phyloP scores from a whole-genome alignment of 2,113 vertebrate genomes.

The Platycercus adscitus region DNA sequence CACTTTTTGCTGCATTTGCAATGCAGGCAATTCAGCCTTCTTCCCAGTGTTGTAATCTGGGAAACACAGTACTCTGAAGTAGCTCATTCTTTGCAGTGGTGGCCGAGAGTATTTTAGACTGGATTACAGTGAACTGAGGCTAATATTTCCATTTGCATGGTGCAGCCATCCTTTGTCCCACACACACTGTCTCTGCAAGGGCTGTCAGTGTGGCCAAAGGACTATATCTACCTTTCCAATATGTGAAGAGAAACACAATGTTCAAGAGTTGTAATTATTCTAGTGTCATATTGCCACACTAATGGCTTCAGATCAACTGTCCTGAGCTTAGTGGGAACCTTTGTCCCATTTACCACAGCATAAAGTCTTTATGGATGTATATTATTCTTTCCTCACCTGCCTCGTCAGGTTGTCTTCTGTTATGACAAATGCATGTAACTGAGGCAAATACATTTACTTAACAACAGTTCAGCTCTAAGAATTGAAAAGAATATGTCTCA shows the following conservation, averaged over 20 bases:
- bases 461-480: not conserved
- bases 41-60: not conserved
- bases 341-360: not conserved
- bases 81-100: not conserved
- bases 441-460: not conserved
- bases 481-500: not conserved
- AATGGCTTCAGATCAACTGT: not conserved
- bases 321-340: not conserved
- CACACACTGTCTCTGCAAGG: not conserved
- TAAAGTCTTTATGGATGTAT: not conserved
- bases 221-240: not conserved
- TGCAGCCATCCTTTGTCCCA: not conserved
- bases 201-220: not conserved
- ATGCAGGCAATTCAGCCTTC: not conserved
- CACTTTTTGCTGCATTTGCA: constrained; percentile 33
- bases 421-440: not conserved
- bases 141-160: not conserved
- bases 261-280: not conserved
- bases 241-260: not conserved
- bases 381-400: not conserved
- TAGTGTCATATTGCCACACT: not conserved
- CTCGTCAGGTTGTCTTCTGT: not conserved
- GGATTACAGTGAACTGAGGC: not conserved
- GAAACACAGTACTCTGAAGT: not conserved
- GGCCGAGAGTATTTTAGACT: not conserved